These are phyloP conservation scores for Xanthia togata DNA, from an alignment of 2,888 invertebrate genomes.

Conservation along the genomic window DNA sequence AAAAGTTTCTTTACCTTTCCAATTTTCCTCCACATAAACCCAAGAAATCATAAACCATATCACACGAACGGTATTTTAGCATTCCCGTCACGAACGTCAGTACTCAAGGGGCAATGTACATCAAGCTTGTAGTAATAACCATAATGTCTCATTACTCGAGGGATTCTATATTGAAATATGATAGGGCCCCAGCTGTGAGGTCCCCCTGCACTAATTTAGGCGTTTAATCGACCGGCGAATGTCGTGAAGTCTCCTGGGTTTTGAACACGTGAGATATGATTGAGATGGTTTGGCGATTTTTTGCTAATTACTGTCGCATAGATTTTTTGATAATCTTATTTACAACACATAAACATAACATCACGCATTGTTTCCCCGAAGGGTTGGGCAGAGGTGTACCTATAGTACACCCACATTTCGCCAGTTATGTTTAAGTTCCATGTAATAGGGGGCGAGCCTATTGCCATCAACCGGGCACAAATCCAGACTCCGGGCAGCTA, in stretches of 20 bases:
- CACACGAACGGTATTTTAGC: constrained; percentile 34
- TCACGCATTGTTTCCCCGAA: too few relatives aligned
- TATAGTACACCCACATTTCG: too few relatives aligned
- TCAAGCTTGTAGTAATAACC: constrained; percentile 65
- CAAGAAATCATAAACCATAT: constrained; percentile 43
- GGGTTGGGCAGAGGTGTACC: too few relatives aligned
- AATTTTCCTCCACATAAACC: constrained; percentile 37
- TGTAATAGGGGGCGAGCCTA: too few relatives aligned
- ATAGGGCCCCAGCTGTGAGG: constrained; percentile 80
- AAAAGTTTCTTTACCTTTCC: background rate
- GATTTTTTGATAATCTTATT: background rate
- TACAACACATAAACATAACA: too few relatives aligned
- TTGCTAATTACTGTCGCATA: background rate
- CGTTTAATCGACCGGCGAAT: constrained; percentile 77
- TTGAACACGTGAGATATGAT: constrained; percentile 62
- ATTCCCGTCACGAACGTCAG: constrained; percentile 59
- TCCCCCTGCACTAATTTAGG: constrained; percentile 78
- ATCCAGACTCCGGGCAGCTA: too few relatives aligned
- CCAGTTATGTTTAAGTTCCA: too few relatives aligned
- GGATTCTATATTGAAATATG: constrained; percentile 80
- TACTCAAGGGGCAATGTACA: constrained; percentile 68
- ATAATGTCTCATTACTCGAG: constrained; percentile 68
- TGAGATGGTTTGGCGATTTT: constrained; percentile 31
- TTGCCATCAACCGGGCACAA: too few relatives aligned
- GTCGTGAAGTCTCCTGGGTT: constrained; percentile 60